Conservation (phyloP, 2,113 vertebrate genomes). For the Myodes glareolus region DNA sequence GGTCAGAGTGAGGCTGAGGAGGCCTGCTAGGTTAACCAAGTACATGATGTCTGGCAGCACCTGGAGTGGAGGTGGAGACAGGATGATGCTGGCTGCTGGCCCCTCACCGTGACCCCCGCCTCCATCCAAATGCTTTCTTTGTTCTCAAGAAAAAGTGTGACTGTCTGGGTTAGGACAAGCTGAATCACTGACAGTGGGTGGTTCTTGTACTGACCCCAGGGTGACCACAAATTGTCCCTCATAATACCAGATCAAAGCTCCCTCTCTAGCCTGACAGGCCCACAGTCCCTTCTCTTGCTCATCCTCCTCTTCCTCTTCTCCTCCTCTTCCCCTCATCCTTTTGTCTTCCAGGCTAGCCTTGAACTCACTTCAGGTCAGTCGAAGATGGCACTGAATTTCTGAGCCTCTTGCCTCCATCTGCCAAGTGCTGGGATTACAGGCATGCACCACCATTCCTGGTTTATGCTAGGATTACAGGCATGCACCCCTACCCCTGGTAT, state of each 20-base stretch:
- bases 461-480: background rate
- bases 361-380: background rate
- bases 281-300: background rate
- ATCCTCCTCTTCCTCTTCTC: background rate
- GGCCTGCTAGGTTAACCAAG: background rate
- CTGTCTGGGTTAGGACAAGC: accelerated
- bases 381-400: background rate
- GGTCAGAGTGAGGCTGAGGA: background rate
- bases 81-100: accelerated
- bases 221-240: background rate
- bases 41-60: accelerated
- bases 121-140: background rate
- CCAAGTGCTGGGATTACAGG: background rate
- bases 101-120: background rate
- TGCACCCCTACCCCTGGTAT: background rate
- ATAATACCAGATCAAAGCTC: accelerated
- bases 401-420: background rate
- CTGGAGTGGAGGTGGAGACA: accelerated
- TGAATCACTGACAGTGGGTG: background rate
- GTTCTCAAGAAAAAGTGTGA: background rate
- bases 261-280: background rate
- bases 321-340: background rate
- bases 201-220: background rate
- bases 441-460: background rate
- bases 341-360: background rate